Base-by-base conservation (phyloP, 2,797 vertebrate genomes). In the Danio jaintianensis region DNA sequence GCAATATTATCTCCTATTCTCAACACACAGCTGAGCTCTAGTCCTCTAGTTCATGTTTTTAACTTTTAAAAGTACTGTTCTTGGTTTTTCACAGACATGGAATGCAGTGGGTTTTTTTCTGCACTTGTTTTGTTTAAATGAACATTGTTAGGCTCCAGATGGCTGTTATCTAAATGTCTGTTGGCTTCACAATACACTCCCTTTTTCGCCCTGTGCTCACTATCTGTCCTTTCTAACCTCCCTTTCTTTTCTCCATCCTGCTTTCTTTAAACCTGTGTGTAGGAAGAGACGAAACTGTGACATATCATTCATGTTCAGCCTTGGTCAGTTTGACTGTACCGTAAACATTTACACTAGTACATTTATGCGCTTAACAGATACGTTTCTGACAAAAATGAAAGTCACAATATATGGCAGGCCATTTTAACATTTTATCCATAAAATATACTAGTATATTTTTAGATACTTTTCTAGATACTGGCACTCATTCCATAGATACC, bases 1-100 rank as follows among this genome's bases (percentile, higher is more conserved):
- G 71, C 59, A 83, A 81, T 81, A 72, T 79, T 77, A 83, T 83
- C 69, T 72, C 68, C 40, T 22, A 43, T 36, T 73, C 56, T 61
- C 68, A 78, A 78, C 83, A 72, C 78, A 81, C 74, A 84, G 77
- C 79, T 79, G 67, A 81, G 55, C 67, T 55, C 5, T 61, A 62
- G 70, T 77, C 50, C 56, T 70, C 52, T 29, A 47, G 58, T 47
- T 56, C 68, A 38, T 79, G 36, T 62, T 72, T 50, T 73, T 76
- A 13, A 62, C 38, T 56, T 53, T 43, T 29, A 75, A 48, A 47
- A 5, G 56, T 47, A 64, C 59, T 62, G 38, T 50, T 6, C 63
- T 55, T n/a, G 15, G 48, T 67, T 52, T 82, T 78, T 73, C 67
- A 59, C 20, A 10, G 12, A 40, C 47, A 55, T 75, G 55, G 74